Conservation (phyloP, 2,113 vertebrate species). For the Corydoras maculifer region DNA sequence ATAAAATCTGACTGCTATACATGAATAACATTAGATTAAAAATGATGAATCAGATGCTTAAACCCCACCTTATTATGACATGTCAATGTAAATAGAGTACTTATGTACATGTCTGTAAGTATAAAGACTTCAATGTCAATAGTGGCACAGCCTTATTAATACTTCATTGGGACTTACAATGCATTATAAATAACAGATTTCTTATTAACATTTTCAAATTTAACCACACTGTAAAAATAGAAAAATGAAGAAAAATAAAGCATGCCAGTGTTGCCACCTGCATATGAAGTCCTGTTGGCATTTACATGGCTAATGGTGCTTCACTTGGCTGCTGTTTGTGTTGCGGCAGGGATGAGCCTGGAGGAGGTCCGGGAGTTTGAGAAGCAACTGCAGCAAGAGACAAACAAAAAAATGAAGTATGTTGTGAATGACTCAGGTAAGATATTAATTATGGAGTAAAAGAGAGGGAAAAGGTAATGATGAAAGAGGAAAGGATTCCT, state of each 20-base stretch:
- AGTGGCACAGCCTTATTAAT: too few relatives aligned
- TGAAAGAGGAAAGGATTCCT: slow-evolving; percentile 2
- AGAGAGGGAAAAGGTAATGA: slow-evolving; percentile 6
- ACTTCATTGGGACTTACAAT: too few relatives aligned
- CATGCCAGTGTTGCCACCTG: background rate
- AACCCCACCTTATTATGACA: background rate
- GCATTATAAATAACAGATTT: too few relatives aligned
- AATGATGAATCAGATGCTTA: too few relatives aligned
- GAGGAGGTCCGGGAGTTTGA: slow-evolving; percentile 70
- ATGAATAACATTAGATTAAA: too few relatives aligned
- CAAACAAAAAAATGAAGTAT: slow-evolving; percentile 70
- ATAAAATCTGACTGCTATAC: too few relatives aligned
- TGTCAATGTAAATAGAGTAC: background rate
- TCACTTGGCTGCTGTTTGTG: background rate
- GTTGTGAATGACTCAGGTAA: slow-evolving; percentile 60
- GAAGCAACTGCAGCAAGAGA: slow-evolving; percentile 64
- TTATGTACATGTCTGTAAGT: too few relatives aligned
- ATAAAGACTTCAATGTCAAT: too few relatives aligned
- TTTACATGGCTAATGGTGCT: background rate
- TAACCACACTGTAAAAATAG: too few relatives aligned
- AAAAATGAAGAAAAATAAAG: too few relatives aligned
- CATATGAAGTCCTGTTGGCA: background rate
- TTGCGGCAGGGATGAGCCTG: slow-evolving; percentile 61
- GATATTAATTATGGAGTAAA: slow-evolving; percentile 36
- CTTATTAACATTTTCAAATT: too few relatives aligned